Evolutionary conservation across 2,113 vertebrate genomes (phyloP), one percentile per base, ranked within the genome.

Genomic region (Amblyornis subalaris): DNA sequence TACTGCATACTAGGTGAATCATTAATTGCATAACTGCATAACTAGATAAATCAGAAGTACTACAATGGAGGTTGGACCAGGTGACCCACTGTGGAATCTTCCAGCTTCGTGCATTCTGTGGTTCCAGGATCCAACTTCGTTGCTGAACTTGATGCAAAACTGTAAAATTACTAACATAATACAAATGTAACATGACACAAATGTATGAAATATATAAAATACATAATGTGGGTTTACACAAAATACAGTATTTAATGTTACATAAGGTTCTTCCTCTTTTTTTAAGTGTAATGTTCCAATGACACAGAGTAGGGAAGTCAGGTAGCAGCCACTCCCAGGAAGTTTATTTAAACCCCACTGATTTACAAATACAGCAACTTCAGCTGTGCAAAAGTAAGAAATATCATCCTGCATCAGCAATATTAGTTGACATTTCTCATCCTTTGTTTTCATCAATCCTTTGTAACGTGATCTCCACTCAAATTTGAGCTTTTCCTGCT

Each of bases 231-330:
- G 7, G 64, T 85, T 88, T 45, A 62, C 35, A 76, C 13, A 66
- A 85, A 93, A 78, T 25, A 19, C 5, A 35, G 13, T 51, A 47
- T 51, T 79, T 29, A 42, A 48, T 35, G 48, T 15, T 48, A 35
- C 12, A 19, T 7, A 47, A 1, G 4, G 3, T 0, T 22, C 31
- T 61, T 14, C 3, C 2, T 12, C 1, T 6, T 33, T n/a, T 54
- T 76, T 53, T 4, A 21, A 53, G 18, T 16, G 8, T 20, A 24
- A n/a, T 58, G 7, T 40, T 55, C 12, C 69, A 14, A 3, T 38
- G 35, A 29, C n/a, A 72, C 42, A 38, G 29, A 47, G 15, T 7
- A 57, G 24, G 26, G 31, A 78, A 74, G 16, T 31, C 35, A 64
- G 35, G 28, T 13, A 44, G 26, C 23, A 67, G 38, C 12, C 19